Conservation (phyloP, 2,797 vertebrate genomes). For the Antennarius maculatus region DNA sequence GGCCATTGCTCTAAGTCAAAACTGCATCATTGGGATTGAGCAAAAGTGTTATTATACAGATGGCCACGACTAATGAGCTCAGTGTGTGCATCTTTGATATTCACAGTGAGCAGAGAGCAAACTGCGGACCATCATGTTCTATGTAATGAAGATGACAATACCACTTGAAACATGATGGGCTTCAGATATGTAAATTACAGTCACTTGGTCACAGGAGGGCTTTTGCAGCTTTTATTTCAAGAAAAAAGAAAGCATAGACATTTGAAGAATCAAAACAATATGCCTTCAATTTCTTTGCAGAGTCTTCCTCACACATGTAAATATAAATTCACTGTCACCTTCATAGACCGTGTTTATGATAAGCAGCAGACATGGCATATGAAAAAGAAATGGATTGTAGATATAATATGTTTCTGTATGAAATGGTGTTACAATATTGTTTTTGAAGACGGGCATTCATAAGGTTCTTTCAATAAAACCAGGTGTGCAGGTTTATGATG, state of each 20-base stretch:
- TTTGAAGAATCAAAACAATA: slow-evolving; percentile 55
- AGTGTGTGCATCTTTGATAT: slow-evolving; percentile 76
- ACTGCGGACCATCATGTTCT: slow-evolving; percentile 66
- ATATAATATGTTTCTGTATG: slow-evolving; percentile 79
- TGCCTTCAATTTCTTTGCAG: slow-evolving; percentile 44
- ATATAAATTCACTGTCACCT: slow-evolving; percentile 65
- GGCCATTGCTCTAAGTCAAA: slow-evolving; percentile 73
- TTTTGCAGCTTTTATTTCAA: slow-evolving; percentile 59
- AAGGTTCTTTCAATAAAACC: slow-evolving; percentile 83
- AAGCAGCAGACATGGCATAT: slow-evolving; percentile 69
- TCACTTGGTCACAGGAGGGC: slow-evolving; percentile 60
- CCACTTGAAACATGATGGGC: slow-evolving; percentile 56
- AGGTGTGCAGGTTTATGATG: slow-evolving; percentile 83
- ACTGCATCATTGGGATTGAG: slow-evolving; percentile 71
- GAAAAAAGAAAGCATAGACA: slow-evolving; percentile 45
- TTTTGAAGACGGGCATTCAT: slow-evolving; percentile 79
- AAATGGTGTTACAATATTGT: slow-evolving; percentile 81
- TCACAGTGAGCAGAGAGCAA: slow-evolving; percentile 67
- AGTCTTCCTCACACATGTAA: slow-evolving; percentile 63
- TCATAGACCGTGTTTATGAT: slow-evolving; percentile 75
- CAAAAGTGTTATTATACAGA: slow-evolving; percentile 80
- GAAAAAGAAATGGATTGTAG: slow-evolving; percentile 73
- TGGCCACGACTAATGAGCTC: slow-evolving; percentile 83
- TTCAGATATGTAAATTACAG: slow-evolving; percentile 71
- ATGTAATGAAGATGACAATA: slow-evolving; percentile 74